phyloP scores from a whole-genome alignment of 2,797 vertebrate species.

The Siniperca obscura region DNA sequence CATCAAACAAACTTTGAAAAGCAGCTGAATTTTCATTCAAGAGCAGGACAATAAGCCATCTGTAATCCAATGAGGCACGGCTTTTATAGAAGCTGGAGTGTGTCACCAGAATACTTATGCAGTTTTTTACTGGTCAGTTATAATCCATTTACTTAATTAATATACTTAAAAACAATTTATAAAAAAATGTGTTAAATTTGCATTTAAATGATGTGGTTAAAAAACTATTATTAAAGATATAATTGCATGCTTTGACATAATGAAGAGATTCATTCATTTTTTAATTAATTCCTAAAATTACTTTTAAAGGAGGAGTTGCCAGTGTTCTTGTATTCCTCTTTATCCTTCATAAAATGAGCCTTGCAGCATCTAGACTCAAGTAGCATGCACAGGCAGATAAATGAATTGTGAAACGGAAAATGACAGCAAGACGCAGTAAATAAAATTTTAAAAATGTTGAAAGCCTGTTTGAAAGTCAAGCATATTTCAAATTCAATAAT shows the following conservation, averaged over 20 bases:
- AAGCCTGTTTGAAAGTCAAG: background rate
- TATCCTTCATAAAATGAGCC: background rate
- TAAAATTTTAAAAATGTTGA: background rate
- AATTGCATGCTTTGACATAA: conserved; percentile 12
- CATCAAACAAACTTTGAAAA: conserved; percentile 3
- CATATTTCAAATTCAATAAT: background rate
- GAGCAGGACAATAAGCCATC: background rate
- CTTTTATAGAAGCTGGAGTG: background rate
- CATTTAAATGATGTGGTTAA: conserved; percentile 27
- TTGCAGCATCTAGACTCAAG: background rate
- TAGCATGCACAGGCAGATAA: conserved; percentile 5
- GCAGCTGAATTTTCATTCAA: background rate
- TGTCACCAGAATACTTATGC: conserved; percentile 1
- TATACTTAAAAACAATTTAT: conserved; percentile 3
- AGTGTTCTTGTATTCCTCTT: background rate
- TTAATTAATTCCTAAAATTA: conserved; percentile 24
- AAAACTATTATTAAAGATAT: background rate
- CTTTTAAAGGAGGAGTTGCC: conserved; percentile 8
- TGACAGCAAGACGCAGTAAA: background rate
- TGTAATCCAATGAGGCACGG: background rate
- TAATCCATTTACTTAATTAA: conserved; percentile 21
- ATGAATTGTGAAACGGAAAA: conserved; percentile 6
- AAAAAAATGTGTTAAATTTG: background rate
- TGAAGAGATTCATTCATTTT: background rate
- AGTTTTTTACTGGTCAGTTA: background rate